Percentiles rank a stretch among this genome's conserved stretches.
These are phyloP conservation scores for Meiosimyza decipiens DNA, from an alignment of 2,888 invertebrate species.

Conservation along the genomic window DNA sequence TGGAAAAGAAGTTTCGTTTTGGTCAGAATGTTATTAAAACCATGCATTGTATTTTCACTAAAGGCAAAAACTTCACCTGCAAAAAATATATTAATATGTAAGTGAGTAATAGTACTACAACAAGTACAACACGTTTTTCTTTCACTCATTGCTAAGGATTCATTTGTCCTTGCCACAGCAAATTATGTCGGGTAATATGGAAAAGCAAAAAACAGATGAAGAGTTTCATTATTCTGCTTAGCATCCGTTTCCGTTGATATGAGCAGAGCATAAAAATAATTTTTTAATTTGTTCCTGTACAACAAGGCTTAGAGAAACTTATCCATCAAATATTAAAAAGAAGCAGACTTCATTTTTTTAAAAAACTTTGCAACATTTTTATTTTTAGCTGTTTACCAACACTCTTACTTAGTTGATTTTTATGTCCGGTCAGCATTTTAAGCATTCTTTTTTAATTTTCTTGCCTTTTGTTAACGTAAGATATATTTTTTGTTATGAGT, in stretches of 20 bases:
- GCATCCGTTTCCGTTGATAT: conserved; percentile 22
- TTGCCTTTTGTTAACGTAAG: background rate
- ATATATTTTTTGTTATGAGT: background rate
- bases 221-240: conserved; percentile 3
- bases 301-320: conserved; percentile 13
- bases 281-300: background rate
- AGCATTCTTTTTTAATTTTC: background rate
- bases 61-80: background rate
- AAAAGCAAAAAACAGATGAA: conserved; percentile 15
- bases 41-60: background rate
- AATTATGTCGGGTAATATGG: conserved; percentile 24
- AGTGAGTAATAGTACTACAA: background rate
- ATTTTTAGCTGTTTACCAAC: background rate
- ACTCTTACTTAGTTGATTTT: background rate
- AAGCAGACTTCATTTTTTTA: background rate
- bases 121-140: background rate
- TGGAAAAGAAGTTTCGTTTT: background rate
- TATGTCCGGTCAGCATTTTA: background rate
- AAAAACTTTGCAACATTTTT: background rate
- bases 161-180: conserved; percentile 14
- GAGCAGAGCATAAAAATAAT: background rate
- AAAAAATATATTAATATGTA: background rate
- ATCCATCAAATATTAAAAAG: conserved; percentile 21
- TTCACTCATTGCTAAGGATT: background rate
- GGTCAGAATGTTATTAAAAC: background rate